Evolutionary conservation across 2,113 vertebrate species (phyloP).

Genomic region (Picathartes gymnocephalus): DNA sequence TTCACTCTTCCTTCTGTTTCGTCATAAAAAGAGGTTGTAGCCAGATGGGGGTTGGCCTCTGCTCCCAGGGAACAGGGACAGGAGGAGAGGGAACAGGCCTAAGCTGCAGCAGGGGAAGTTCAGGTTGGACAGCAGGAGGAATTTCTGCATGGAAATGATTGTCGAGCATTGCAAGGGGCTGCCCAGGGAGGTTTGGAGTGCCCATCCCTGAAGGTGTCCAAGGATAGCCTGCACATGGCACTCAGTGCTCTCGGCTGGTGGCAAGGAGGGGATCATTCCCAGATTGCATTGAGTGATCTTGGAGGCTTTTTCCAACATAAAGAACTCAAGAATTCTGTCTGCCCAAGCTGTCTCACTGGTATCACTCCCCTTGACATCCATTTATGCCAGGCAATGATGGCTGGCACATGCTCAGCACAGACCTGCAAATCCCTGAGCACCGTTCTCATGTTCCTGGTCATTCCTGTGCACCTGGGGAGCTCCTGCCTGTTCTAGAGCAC

Average conservation of each 20-base stretch:
- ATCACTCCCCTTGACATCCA: background rate
- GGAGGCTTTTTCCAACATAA: background rate
- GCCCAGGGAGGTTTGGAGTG: background rate
- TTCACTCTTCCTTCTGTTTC: background rate
- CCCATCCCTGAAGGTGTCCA: background rate
- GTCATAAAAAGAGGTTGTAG: background rate
- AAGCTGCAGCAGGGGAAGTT: accelerated
- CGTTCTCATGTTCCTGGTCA: background rate
- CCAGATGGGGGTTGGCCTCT: background rate
- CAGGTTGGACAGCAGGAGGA: background rate
- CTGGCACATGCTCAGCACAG: background rate
- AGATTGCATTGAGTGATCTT: background rate
- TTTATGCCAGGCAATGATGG: background rate
- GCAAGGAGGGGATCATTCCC: too few species aligned
- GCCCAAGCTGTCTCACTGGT: background rate
- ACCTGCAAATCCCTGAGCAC: background rate
- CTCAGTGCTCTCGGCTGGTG: background rate
- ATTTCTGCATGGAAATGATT: background rate
- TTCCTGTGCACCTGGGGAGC: background rate
- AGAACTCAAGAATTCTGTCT: background rate
- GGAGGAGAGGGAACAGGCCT: accelerated
- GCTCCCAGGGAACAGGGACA: background rate
- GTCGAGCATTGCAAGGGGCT: background rate
- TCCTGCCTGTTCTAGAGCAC: background rate
- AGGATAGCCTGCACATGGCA: accelerated